These are phyloP conservation scores for Eleutherodactylus coqui DNA, from an alignment of 2,797 vertebrate genomes.

Conservation along the genomic window DNA sequence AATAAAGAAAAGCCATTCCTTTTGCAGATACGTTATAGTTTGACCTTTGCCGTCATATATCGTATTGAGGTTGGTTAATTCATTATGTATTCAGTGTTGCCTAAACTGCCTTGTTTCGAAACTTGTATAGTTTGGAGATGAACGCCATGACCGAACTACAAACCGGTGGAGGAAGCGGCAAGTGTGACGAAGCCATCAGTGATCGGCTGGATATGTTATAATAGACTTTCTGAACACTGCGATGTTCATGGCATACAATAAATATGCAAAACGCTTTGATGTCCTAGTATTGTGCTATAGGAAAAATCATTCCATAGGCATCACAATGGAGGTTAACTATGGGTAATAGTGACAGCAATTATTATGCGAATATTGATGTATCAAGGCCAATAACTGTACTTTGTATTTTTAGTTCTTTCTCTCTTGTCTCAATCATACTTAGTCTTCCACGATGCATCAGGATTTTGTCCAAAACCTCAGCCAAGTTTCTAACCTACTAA, in stretches of 20 bases:
- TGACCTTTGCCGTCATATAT: slow-evolving; percentile 66
- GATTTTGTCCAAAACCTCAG: slow-evolving; percentile 71
- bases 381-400: slow-evolving; percentile 73
- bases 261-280: slow-evolving; percentile 74
- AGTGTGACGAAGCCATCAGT: slow-evolving; percentile 71
- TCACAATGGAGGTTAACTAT: slow-evolving; percentile 34
- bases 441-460: slow-evolving; percentile 77
- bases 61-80: slow-evolving; percentile 65
- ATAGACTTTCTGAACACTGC: slow-evolving; percentile 66
- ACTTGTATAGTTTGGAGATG: slow-evolving; percentile 69
- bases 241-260: slow-evolving; percentile 72
- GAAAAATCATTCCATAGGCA: slow-evolving; percentile 67
- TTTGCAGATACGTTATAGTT: slow-evolving; percentile 67
- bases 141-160: slow-evolving; percentile 25
- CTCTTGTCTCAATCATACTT: slow-evolving; percentile 71
- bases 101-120: slow-evolving; percentile 71
- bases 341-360: slow-evolving; percentile 33
- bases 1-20: slow-evolving; percentile 71
- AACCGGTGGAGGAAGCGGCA: slow-evolving; percentile 64
- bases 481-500: slow-evolving; percentile 70
- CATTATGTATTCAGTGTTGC: slow-evolving; percentile 71
- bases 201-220: slow-evolving; percentile 69
- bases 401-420: slow-evolving; percentile 70
- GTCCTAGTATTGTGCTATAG: slow-evolving; percentile 72
- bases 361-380: slow-evolving; percentile 50